These are phyloP conservation scores for Drosophila mimica DNA, from an alignment of 2,888 invertebrate genomes.

Conservation along the genomic window DNA sequence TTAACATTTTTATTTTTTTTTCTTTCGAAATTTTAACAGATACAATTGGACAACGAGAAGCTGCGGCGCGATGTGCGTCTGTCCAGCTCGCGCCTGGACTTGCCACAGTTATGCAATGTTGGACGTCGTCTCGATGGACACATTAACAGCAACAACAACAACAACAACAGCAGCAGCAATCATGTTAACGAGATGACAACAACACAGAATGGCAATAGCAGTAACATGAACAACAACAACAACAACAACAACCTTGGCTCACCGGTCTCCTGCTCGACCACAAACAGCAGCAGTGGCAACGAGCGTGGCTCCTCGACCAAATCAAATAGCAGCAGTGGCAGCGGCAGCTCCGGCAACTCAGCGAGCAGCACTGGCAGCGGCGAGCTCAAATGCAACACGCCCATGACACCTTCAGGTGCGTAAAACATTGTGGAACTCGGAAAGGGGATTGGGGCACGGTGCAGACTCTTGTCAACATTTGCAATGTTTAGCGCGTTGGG, in stretches of 20 bases:
- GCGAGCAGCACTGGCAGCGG: conserved; percentile 81
- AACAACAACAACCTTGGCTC: conserved; percentile 82
- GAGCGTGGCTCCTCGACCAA: conserved; percentile 83
- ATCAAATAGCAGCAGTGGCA: conserved; percentile 83
- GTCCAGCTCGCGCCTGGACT: conserved; percentile 81
- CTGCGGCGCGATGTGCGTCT: conserved; percentile 84
- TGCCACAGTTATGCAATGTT: conserved; percentile 83
- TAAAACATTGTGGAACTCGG: neutral
- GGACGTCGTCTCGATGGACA: conserved; percentile 82
- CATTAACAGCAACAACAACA: conserved; percentile 76
- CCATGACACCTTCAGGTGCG: conserved; percentile 84
- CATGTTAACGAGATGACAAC: conserved; percentile 42
- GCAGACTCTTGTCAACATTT: conserved; percentile 39
- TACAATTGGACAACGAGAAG: conserved; percentile 85
- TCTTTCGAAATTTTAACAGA: conserved; percentile 64
- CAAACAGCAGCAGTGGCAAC: conserved; percentile 83
- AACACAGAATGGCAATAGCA: conserved; percentile 65
- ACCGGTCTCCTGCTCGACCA: conserved; percentile 82
- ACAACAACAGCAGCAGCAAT: conserved; percentile 60
- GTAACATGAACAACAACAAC: conserved; percentile 62
- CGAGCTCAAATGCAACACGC: conserved; percentile 83
- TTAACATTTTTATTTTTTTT: neutral
- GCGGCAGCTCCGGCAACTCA: conserved; percentile 81
- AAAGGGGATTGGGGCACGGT: neutral
- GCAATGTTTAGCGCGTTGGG: conserved; percentile 47